phyloP scores from a whole-genome alignment of 1,140 invertebrate genomes.

The Homarus americanus region DNA sequence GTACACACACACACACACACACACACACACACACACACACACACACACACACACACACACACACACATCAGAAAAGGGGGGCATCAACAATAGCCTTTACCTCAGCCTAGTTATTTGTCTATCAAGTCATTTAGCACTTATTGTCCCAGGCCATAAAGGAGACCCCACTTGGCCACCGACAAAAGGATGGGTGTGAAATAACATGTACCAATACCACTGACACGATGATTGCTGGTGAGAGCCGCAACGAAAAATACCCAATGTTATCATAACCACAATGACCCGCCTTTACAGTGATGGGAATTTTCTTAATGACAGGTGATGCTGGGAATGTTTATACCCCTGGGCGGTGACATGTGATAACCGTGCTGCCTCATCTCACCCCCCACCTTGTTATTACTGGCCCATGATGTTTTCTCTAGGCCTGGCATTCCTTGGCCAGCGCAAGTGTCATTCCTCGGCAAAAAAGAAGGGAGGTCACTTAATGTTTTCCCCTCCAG shows the following conservation, averaged over 20 bases:
- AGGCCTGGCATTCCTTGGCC: neutral
- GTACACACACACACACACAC: neutral
- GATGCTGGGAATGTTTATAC: neutral
- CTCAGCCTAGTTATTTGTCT: slow-evolving; percentile 8
- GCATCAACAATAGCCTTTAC: neutral
- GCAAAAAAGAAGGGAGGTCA: too few species aligned
- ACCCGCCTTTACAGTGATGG: neutral
- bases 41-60: too few species aligned
- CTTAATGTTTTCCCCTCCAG: neutral
- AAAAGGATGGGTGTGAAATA: slow-evolving; percentile 32
- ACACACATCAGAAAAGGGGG: too few species aligned
- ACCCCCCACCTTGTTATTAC: neutral
- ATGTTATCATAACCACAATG: neutral
- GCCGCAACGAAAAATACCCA: neutral
- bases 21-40: too few species aligned
- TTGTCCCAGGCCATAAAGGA: neutral
- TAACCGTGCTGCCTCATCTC: neutral
- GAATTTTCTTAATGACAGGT: slow-evolving; percentile 1
- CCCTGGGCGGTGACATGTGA: neutral
- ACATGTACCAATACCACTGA: slow-evolving; percentile 9
- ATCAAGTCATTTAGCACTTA: slow-evolving; percentile 1
- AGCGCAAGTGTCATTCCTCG: neutral
- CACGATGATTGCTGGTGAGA: neutral
- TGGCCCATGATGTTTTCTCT: neutral
- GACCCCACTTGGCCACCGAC: neutral